Conservation (phyloP, 1,140 invertebrate genomes). For the Hesperophylax magnus region DNA sequence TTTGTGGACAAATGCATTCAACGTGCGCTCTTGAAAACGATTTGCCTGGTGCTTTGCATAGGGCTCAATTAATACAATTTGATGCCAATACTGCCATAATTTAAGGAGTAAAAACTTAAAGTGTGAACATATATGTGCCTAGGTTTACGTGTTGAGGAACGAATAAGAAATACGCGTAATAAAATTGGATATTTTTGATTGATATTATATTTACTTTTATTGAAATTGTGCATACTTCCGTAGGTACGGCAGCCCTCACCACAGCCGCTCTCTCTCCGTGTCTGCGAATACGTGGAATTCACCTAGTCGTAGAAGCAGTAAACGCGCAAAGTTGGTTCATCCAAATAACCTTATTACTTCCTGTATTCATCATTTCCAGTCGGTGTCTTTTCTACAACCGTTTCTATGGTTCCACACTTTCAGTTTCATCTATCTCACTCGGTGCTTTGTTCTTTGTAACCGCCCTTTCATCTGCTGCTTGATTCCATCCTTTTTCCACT, state of each 20-base stretch:
- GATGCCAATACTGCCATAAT: too few relatives aligned
- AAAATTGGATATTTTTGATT: too few relatives aligned
- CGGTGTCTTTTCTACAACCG: not conserved
- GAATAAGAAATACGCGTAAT: too few relatives aligned
- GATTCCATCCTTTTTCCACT: not conserved
- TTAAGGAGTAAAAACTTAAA: too few relatives aligned
- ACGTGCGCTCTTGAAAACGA: too few relatives aligned
- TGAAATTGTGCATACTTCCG: constrained; percentile 34
- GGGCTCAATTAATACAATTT: too few relatives aligned
- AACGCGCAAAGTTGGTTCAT: constrained; percentile 30
- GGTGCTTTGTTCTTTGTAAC: too few relatives aligned
- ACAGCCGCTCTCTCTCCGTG: constrained; percentile 88
- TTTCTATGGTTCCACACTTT: not conserved
- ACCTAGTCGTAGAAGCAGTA: constrained; percentile 23
- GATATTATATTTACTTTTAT: not conserved
- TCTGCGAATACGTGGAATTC: constrained; percentile 82
- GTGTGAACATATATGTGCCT: too few relatives aligned
- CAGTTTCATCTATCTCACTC: not conserved
- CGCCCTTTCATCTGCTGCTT: not conserved
- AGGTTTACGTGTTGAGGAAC: too few relatives aligned
- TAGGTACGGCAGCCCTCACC: constrained; percentile 89
- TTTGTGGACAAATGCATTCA: too few relatives aligned
- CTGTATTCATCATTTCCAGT: not conserved
- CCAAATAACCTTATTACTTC: constrained; percentile 2
- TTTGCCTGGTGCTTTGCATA: too few relatives aligned